A percentile compares a stretch with the other conserved stretches of the same genome.
These are phyloP conservation scores for Macrobrachium nipponense DNA, from an alignment of 1,140 invertebrate genomes.

Conservation along the genomic window DNA sequence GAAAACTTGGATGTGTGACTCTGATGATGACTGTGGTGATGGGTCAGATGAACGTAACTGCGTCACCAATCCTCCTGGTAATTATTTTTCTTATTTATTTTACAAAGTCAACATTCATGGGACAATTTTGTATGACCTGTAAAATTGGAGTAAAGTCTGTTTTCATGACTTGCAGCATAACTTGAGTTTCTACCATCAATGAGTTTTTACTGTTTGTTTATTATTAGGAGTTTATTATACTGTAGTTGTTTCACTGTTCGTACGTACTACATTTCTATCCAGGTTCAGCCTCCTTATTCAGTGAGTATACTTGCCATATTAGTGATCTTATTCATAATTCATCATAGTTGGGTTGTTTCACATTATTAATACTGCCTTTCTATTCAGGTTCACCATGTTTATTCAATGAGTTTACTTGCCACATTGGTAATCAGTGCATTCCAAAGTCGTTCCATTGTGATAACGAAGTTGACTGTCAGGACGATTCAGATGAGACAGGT, in stretches of 20 bases:
- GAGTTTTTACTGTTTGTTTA: too few species aligned
- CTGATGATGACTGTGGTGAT: conserved; percentile 93
- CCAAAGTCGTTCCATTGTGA: conserved; percentile 96
- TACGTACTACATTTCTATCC: conserved; percentile 56
- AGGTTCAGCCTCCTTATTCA: conserved; percentile 79
- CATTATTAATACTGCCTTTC: conserved; percentile 29
- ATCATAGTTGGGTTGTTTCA: background rate
- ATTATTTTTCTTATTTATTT: too few species aligned
- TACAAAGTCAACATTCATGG: too few species aligned
- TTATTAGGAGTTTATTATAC: too few species aligned
- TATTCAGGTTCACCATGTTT: conserved; percentile 77
- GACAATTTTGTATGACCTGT: too few species aligned
- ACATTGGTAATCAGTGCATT: conserved; percentile 85
- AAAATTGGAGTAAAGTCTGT: too few species aligned
- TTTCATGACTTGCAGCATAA: too few species aligned
- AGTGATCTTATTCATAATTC: conserved; percentile 70
- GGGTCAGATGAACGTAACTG: conserved; percentile 84
- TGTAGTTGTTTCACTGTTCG: background rate
- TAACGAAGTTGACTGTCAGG: conserved; percentile 85
- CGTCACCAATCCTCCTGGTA: conserved; percentile 63
- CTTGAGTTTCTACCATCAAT: too few species aligned
- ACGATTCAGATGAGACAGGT: conserved; percentile 91
- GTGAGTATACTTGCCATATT: conserved; percentile 85
- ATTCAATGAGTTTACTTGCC: conserved; percentile 86
- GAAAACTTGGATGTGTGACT: conserved; percentile 93